phyloP scores from a whole-genome alignment of 2,113 vertebrate genomes.

The Ciconia boyciana region DNA sequence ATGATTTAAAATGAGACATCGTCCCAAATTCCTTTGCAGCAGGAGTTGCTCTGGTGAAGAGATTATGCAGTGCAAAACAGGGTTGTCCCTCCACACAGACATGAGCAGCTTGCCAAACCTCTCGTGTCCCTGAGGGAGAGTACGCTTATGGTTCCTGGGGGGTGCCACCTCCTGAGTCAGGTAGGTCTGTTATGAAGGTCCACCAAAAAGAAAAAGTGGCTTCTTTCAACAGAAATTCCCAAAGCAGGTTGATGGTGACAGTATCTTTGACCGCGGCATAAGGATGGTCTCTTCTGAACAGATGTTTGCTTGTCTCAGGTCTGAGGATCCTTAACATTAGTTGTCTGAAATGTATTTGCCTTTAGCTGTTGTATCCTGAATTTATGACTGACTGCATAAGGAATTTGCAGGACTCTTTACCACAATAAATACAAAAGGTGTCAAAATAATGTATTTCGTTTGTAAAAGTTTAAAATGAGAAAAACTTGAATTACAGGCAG shows the following conservation, averaged over 20 bases:
- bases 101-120: not conserved
- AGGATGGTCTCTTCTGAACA: not conserved
- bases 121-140: not conserved
- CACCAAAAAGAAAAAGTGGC: too few species aligned
- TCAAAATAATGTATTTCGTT: not conserved
- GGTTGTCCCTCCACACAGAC: not conserved
- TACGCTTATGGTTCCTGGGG: accelerated
- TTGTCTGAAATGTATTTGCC: not conserved
- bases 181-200: not conserved
- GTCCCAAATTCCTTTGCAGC: not conserved
- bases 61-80: not conserved
- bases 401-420: not conserved
- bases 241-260: not conserved
- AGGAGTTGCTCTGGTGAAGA: not conserved
- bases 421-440: not conserved
- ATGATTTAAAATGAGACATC: not conserved
- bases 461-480: constrained; percentile 1
- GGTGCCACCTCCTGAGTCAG: not conserved
- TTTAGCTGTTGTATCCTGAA: not conserved
- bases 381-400: not conserved
- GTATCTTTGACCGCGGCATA: accelerated
- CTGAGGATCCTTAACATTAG: not conserved
- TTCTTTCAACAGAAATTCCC: not conserved
- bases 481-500: constrained; percentile 15
- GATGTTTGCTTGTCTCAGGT: not conserved